These are phyloP conservation scores for Papilio protenor DNA, from an alignment of 2,888 invertebrate species.

Conservation along the genomic window DNA sequence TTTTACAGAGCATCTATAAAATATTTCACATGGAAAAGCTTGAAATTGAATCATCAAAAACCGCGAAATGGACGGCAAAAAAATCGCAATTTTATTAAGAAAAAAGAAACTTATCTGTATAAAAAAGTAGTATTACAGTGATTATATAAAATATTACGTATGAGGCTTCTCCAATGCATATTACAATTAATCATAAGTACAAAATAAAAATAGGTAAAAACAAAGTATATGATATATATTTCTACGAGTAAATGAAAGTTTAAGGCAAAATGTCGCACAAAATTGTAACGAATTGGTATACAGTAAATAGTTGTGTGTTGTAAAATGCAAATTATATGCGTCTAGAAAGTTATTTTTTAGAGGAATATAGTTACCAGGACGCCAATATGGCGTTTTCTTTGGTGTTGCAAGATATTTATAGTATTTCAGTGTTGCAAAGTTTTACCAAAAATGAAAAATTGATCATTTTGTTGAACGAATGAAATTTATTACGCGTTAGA, in stretches of 20 bases:
- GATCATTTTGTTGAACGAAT: not conserved
- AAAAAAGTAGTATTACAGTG: not conserved
- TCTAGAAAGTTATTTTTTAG: conserved; percentile 24
- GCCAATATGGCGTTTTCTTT: not conserved
- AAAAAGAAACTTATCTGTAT: not conserved
- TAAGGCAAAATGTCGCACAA: conserved; percentile 32
- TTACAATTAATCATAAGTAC: conserved; percentile 32
- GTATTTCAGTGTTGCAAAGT: not conserved
- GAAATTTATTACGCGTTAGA: not conserved
- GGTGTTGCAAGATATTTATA: not conserved
- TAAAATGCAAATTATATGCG: conserved; percentile 5
- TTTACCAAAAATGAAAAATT: conserved; percentile 16
- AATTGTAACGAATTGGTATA: conserved; percentile 25
- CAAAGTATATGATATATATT: conserved; percentile 11
- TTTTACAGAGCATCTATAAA: not conserved
- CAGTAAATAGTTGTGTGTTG: conserved; percentile 15
- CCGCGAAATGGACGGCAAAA: not conserved
- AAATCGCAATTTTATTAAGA: not conserved
- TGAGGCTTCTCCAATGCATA: conserved; percentile 19
- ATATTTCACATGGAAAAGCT: not conserved
- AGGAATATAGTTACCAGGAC: conserved; percentile 24
- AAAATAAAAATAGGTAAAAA: conserved; percentile 28
- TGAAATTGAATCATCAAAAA: not conserved
- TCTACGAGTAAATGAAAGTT: conserved; percentile 20
- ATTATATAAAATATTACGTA: not conserved